Evolutionary conservation across 2,888 invertebrate species (phyloP).

Genomic region (Drosophila melanosoma): DNA sequence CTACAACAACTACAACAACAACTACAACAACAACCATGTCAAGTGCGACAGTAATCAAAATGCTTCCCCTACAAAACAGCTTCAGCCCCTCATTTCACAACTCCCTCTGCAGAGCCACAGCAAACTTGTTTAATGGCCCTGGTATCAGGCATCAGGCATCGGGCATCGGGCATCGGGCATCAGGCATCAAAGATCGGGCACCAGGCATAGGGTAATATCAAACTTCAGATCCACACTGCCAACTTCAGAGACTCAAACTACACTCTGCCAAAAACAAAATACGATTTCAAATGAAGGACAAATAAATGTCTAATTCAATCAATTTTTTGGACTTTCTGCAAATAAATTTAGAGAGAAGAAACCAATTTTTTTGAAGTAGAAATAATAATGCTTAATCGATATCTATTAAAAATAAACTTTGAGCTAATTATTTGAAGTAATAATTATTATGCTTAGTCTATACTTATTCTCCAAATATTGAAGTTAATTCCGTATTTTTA

Average conservation of each 20-base stretch:
- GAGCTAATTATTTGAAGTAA: not conserved
- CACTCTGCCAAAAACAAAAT: not conserved
- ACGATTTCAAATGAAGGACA: not conserved
- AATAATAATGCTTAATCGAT: not conserved
- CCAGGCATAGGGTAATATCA: slow-evolving; percentile 33
- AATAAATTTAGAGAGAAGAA: not conserved
- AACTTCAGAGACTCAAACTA: not conserved
- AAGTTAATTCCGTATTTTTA: not conserved
- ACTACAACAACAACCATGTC: not conserved
- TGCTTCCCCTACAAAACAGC: slow-evolving; percentile 21
- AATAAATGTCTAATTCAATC: not conserved
- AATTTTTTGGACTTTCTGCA: not conserved
- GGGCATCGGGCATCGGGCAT: slow-evolving; percentile 4
- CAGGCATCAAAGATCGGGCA: slow-evolving; percentile 10
- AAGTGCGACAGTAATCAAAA: slow-evolving; percentile 58
- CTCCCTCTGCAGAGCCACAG: slow-evolving; percentile 13
- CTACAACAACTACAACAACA: slow-evolving; percentile 29
- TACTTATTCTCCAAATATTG: not conserved
- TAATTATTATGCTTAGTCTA: not conserved
- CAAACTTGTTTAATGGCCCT: slow-evolving; percentile 69
- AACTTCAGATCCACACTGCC: slow-evolving; percentile 15
- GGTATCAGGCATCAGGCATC: slow-evolving; percentile 37
- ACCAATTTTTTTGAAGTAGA: not conserved
- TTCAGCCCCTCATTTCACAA: not conserved
- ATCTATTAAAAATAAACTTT: not conserved